Evolutionary conservation across 2,113 vertebrate species (phyloP).

Genomic region (Numida meleagris): DNA sequence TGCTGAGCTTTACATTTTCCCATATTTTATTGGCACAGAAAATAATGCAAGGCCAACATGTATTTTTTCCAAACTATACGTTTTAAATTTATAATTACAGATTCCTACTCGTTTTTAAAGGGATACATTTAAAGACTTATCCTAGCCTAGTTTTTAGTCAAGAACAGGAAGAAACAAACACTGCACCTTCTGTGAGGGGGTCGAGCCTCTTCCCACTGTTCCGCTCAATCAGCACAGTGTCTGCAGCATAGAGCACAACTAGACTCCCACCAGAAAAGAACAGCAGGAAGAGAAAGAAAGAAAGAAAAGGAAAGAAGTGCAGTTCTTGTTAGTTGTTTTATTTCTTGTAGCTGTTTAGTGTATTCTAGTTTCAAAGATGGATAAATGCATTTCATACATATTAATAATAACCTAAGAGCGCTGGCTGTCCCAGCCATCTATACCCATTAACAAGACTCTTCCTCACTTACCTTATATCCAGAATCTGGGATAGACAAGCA

Average conservation of each 20-base stretch:
- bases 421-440: neutral
- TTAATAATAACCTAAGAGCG: neutral
- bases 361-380: neutral
- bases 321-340: neutral
- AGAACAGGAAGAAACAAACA: neutral
- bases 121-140: neutral
- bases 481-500: neutral
- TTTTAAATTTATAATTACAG: neutral
- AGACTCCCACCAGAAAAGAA: neutral
- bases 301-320: neutral
- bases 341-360: neutral
- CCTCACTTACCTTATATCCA: neutral
- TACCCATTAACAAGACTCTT: neutral
- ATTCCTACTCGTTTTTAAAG: neutral
- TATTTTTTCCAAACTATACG: neutral
- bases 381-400: neutral
- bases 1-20: neutral
- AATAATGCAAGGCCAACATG: neutral
- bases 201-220: slow-evolving; percentile 85
- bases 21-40: neutral
- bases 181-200: slow-evolving; percentile 83
- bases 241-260: slow-evolving; percentile 89
- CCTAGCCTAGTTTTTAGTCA: neutral
- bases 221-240: slow-evolving; percentile 85
- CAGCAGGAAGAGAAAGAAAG: fast-evolving